A percentile compares a stretch with the other conserved stretches of the same genome.
These are phyloP conservation scores for Eristalis intricaria DNA, from an alignment of 2,888 invertebrate species.

Conservation along the genomic window DNA sequence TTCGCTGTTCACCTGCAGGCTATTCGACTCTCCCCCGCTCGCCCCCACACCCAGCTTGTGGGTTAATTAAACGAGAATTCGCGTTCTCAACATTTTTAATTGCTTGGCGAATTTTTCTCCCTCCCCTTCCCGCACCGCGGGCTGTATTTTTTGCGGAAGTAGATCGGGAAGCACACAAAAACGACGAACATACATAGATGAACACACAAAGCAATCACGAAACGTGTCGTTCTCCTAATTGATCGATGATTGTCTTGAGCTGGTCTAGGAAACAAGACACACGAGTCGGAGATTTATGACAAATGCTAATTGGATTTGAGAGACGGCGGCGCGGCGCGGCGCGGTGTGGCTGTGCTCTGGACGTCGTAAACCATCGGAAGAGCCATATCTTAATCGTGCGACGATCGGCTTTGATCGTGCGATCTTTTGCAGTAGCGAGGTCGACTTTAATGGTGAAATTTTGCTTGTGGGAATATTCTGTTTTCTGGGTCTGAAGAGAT, in stretches of 20 bases:
- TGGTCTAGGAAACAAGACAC: neutral
- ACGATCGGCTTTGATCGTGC: neutral
- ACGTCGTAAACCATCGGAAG: neutral
- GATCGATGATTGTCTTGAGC: constrained; percentile 5
- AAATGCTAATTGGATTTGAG: neutral
- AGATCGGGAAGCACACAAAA: neutral
- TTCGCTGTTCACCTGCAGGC: neutral
- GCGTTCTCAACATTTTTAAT: neutral
- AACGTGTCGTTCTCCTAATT: constrained; percentile 25
- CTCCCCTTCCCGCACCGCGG: neutral
- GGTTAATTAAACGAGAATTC: neutral
- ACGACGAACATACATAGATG: neutral
- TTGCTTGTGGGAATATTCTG: neutral
- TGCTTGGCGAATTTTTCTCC: neutral
- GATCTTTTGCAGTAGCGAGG: constrained; percentile 1
- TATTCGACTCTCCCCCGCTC: neutral
- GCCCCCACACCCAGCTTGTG: neutral
- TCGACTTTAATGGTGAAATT: neutral
- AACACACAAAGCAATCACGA: neutral
- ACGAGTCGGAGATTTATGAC: neutral
- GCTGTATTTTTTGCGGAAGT: neutral
- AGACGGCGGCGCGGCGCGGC: neutral
- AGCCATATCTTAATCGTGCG: neutral
- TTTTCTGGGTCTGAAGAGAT: neutral
- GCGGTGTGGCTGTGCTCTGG: too few relatives aligned